phyloP scores from a whole-genome alignment of 2,888 invertebrate species.

The Thymelicus lineola region DNA sequence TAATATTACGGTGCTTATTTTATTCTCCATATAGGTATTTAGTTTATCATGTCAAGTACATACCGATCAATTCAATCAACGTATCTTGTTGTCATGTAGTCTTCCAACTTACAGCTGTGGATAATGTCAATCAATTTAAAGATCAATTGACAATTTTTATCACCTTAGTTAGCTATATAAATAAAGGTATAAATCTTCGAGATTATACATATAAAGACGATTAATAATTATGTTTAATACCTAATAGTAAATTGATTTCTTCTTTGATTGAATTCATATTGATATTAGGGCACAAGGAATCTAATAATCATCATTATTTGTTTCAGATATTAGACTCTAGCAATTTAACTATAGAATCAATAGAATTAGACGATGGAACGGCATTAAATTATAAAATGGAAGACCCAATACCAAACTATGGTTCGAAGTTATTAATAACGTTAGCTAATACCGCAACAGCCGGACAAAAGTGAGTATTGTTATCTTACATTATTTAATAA shows the following conservation, averaged over 20 bases:
- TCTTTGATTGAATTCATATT: too few species aligned
- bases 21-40: too few species aligned
- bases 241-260: too few species aligned
- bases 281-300: too few species aligned
- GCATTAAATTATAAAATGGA: conserved; percentile 86
- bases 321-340: conserved; percentile 91
- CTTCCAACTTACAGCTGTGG: conserved; percentile 20
- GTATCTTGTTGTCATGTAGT: too few species aligned
- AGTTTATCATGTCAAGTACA: too few species aligned
- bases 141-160: neutral
- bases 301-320: neutral
- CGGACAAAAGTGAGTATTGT: conserved; percentile 73
- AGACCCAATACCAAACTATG: conserved; percentile 88
- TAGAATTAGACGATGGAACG: conserved; percentile 84
- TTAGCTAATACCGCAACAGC: conserved; percentile 80
- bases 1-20: too few species aligned
- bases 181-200: too few species aligned
- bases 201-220: too few species aligned
- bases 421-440: conserved; percentile 90
- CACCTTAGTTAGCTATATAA: too few species aligned
- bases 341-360: conserved; percentile 87
- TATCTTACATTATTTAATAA: neutral
- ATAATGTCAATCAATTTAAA: conserved; percentile 35
- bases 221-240: too few species aligned
- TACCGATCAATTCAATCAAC: too few species aligned